Evolutionary conservation across 2,888 invertebrate genomes (phyloP), one percentile per base, ranked within the genome.

Genomic region (Deilephila elpenor): DNA sequence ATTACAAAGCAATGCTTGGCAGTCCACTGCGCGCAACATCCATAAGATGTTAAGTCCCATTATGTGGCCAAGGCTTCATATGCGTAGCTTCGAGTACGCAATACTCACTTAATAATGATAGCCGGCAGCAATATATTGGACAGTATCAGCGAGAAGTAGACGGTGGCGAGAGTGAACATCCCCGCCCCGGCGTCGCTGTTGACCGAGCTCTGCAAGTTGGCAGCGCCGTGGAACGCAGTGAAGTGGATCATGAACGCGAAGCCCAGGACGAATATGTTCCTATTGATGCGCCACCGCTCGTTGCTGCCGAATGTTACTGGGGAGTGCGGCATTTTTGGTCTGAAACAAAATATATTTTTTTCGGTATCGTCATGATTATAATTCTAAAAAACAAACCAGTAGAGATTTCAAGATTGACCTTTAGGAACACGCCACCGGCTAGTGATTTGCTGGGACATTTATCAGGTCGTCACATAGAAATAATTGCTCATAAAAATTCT

Each of bases 231-330:
- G 89, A 98, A 99, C 6, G 98, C 98, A 1, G 98, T 99, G 92
- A 99, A 98, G 80, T 98, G 97, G 81, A 98, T 96, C 96, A 98
- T 97, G 91, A 99, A 99, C 0, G 98, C 98, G 75, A 98, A 93
- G 2, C 98, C 98, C 71, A 99, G 96, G 59, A 98, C 96, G 76
- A 98, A 91, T 62, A 98, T 96, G 89, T 99, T 99, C 83, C 97
- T 97, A 86, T 97, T 96, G 83, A 98, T 98, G 67, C 97, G 95
- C 95, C 96, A 96, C 91, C 96, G 96, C 86, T 97, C 97, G 37
- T 95, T 92, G 1, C 95, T 94, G 25, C 94, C 93, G 79, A 95
- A 96, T 4, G 91, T 88, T 4, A 90, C 86, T 3, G 82, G 59
- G 1, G 84, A 71, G 17, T 88, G 87, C 0, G 87, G 81, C 90